Conservation (phyloP, 2,888 invertebrate genomes). For the Cheiracanthium punctorium region DNA sequence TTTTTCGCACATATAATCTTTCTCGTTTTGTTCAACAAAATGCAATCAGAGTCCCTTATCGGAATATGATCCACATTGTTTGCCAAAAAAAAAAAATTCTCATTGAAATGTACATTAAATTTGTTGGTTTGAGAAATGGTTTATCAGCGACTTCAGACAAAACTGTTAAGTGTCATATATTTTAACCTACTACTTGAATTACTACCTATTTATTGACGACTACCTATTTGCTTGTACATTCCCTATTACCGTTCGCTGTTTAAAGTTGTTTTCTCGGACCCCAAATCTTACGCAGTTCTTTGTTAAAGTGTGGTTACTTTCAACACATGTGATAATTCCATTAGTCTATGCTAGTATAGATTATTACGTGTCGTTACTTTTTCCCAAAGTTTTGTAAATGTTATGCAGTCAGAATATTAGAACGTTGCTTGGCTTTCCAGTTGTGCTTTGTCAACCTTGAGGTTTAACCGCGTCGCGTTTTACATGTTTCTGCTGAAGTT, state of each 20-base stretch:
- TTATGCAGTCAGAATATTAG: conserved; percentile 63
- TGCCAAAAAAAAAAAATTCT: no score
- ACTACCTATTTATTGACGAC: conserved; percentile 40
- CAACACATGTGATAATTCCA: conserved; percentile 62
- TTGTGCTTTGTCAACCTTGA: conserved; percentile 66
- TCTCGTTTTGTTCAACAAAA: no score
- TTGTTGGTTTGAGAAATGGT: conserved; percentile 17
- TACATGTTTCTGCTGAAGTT: neutral
- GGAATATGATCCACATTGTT: no score
- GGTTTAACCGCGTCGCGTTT: conserved; percentile 3
- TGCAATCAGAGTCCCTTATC: no score
- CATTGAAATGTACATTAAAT: no score
- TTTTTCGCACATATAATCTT: neutral
- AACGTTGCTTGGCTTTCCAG: conserved; percentile 60
- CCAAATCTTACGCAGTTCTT: conserved; percentile 35
- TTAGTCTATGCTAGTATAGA: conserved; percentile 62
- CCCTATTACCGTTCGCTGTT: conserved; percentile 60
- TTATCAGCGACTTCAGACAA: conserved; percentile 6
- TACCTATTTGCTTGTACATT: conserved; percentile 44
- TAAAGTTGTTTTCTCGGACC: conserved; percentile 50
- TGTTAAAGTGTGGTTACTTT: conserved; percentile 64
- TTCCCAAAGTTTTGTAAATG: conserved; percentile 67
- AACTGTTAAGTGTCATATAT: conserved; percentile 31
- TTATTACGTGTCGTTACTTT: conserved; percentile 64
- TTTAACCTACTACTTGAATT: conserved; percentile 29